These are phyloP conservation scores for Chelidonichthys spinosus DNA, from an alignment of 2,797 vertebrate species.

Conservation along the genomic window DNA sequence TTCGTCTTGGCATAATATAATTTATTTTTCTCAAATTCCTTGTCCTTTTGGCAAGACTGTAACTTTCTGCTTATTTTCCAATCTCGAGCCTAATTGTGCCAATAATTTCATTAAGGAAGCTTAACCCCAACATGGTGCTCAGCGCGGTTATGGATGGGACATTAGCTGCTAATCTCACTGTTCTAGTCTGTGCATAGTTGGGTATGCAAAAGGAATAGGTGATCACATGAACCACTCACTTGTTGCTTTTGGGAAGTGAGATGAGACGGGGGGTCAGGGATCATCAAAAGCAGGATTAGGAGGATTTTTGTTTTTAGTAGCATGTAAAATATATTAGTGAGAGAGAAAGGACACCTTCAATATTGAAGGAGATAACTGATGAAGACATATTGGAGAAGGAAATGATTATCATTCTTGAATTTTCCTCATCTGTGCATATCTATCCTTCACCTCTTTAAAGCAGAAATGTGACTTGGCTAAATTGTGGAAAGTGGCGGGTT, in stretches of 20 bases:
- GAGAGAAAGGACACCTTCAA: background rate
- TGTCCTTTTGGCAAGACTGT: slow-evolving; percentile 39
- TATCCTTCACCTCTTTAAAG: slow-evolving; percentile 48
- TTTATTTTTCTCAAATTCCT: slow-evolving; percentile 45
- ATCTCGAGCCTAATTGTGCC: slow-evolving; percentile 57
- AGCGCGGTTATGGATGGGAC: background rate
- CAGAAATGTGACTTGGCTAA: slow-evolving; percentile 34
- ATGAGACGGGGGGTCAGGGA: background rate
- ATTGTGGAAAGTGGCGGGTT: slow-evolving; percentile 52
- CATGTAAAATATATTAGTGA: background rate
- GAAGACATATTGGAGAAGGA: slow-evolving; percentile 32
- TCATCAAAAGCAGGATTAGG: background rate
- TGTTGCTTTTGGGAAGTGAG: slow-evolving; percentile 15
- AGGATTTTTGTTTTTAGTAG: background rate
- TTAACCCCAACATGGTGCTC: slow-evolving; percentile 8
- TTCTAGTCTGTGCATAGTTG: slow-evolving; percentile 12
- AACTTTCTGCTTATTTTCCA: slow-evolving; percentile 67
- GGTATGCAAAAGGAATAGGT: slow-evolving; percentile 13
- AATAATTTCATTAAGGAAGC: slow-evolving; percentile 67
- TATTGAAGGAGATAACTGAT: slow-evolving; percentile 19
- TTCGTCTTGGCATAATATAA: slow-evolving; percentile 39
- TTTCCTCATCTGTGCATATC: slow-evolving; percentile 28
- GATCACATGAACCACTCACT: slow-evolving; percentile 21
- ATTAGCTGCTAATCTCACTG: slow-evolving; percentile 16
- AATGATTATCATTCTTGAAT: slow-evolving; percentile 39